Conservation (phyloP, 92 coral and sea anemone species). For the Porites rus region DNA sequence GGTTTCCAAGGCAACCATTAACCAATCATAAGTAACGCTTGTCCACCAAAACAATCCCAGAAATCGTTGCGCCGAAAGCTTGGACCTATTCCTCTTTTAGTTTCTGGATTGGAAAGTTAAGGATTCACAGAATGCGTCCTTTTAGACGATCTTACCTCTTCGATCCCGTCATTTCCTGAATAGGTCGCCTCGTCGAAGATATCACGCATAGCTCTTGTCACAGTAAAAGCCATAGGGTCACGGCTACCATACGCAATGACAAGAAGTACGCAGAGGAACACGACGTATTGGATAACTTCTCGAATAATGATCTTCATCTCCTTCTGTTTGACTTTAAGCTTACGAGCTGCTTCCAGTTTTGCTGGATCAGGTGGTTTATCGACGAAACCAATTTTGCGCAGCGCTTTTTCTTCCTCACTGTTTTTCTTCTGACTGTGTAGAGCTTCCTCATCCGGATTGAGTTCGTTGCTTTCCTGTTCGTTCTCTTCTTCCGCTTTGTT, state of each 20-base stretch:
- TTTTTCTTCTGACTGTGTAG: conserved; percentile 69
- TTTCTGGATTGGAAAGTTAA: no score
- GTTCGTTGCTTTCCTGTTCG: conserved; percentile 81
- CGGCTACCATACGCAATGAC: conserved; percentile 93
- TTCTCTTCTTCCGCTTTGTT: conserved; percentile 93
- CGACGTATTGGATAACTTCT: conserved; percentile 84
- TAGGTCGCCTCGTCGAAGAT: conserved; percentile 71
- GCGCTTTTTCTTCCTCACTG: conserved; percentile 79
- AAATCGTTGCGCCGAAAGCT: no score
- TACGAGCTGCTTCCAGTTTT: conserved; percentile 86
- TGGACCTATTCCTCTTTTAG: no score
- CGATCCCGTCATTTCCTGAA: conserved; percentile 68
- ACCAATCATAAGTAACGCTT: no score
- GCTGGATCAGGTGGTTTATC: conserved; percentile 94
- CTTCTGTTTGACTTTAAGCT: conserved; percentile 80
- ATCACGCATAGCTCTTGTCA: conserved; percentile 82
- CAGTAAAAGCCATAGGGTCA: conserved; percentile 87
- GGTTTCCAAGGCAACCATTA: no score
- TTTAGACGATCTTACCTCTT: conserved; percentile 49
- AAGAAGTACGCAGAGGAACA: conserved; percentile 79
- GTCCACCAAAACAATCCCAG: no score
- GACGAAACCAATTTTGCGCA: conserved; percentile 79
- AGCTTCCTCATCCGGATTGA: conserved; percentile 87
- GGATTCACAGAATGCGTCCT: neutral
- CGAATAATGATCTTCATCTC: conserved; percentile 88